Base-by-base conservation (phyloP, 1,140 invertebrate species). In the Nymphalis io region DNA sequence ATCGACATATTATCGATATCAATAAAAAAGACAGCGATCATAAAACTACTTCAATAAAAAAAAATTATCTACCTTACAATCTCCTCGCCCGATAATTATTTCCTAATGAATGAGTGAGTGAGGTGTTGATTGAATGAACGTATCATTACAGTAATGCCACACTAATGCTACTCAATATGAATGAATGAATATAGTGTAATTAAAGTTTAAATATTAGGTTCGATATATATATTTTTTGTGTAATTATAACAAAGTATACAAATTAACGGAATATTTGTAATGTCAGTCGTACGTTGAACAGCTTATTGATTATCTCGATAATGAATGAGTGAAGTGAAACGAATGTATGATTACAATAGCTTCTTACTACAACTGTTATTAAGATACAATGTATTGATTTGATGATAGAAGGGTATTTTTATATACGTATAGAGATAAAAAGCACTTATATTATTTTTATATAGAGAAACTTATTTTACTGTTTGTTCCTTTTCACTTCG, bases 101-200 rank as follows among this genome's bases (percentile, higher is more conserved):
- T 16, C 21, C 51, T 53, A 33, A 62, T 44, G n/a, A 53, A n/a
- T n/a, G 60, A 66, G 20, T 48, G 16, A 53, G 13, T 15, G 60
- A 66, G 40, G 62, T 65, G 62, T 58, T 66, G 63, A 66, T 40
- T 66, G 63, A 46, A 58, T 66, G 55, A 23, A 63, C 15, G 16
- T 8, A 20, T 66, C 55, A 46, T 66, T 66, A 58, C 23, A 57
- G 57, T 65, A 57, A 66, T 66, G 27, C 16, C 15, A 65, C 53
- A 42, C 38, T 57, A 11, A 60, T 23, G 15, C 48, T 8, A 58
- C 38, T 60, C 21, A 18, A 33, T 16, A 18, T 59, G 21, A 44
- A 44, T 55, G 20, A 60, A 21, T n/a, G 39, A 15, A n/a, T 60
- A 21, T 13, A 11, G 51, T 23, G 21, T 55, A 55, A 55, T 55